phyloP scores from a whole-genome alignment of 2,113 vertebrate species.

The Hipposideros armiger region DNA sequence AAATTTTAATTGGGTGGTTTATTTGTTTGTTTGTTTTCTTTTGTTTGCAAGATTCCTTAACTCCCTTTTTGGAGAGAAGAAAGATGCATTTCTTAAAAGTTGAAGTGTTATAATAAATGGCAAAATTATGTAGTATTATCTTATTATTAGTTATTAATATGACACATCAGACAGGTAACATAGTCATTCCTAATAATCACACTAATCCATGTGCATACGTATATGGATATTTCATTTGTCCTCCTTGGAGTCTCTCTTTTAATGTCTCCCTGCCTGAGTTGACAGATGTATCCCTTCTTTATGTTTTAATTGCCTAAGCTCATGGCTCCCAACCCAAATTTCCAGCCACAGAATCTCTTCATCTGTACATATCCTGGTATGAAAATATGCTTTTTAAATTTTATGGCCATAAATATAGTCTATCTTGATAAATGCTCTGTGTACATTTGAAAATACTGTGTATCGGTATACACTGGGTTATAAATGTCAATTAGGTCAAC shows the following conservation, averaged over 20 bases:
- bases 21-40: not conserved
- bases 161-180: not conserved
- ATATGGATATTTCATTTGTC: too few species aligned
- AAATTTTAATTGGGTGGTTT: not conserved
- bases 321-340: not conserved
- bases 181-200: too few species aligned
- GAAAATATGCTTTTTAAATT: not conserved
- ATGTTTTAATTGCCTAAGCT: not conserved
- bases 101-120: not conserved
- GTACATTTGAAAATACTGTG: not conserved
- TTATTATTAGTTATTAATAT: too few species aligned
- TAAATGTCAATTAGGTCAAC: too few species aligned
- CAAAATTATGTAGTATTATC: not conserved
- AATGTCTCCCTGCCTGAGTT: not conserved
- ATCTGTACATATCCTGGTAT: not conserved
- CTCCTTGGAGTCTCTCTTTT: not conserved
- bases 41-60: not conserved
- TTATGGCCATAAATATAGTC: not conserved
- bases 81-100: not conserved
- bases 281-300: too few species aligned
- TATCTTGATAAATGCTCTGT: not conserved
- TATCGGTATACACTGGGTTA: too few species aligned
- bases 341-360: not conserved
- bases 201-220: too few species aligned
- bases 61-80: not conserved